Conservation (phyloP, 2,797 vertebrate species). For the Helarctos malayanus region DNA sequence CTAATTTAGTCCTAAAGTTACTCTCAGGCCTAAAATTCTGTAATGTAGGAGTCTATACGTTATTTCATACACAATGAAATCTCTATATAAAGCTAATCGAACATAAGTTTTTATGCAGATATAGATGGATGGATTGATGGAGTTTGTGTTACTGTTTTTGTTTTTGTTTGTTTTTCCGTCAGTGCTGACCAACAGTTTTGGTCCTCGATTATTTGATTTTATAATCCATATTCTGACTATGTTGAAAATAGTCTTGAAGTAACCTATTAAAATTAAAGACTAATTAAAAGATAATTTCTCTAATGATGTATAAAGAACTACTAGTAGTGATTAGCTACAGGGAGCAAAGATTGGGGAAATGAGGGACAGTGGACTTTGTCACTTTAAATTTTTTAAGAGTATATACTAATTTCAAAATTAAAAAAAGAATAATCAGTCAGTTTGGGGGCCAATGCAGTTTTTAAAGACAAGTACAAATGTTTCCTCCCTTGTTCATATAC, state of each 20-base stretch:
- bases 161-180: neutral
- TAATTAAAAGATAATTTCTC: slow-evolving; percentile 44
- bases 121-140: neutral
- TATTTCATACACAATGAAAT: neutral
- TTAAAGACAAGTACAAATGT: neutral
- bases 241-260: neutral
- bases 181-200: neutral
- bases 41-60: neutral
- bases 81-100: neutral
- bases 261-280: slow-evolving; percentile 22
- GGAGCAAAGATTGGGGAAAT: neutral
- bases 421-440: neutral
- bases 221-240: neutral
- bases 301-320: neutral
- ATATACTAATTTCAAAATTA: neutral
- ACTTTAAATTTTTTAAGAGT: neutral
- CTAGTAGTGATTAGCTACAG: neutral
- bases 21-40: neutral
- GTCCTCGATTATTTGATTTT: neutral
- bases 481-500: neutral
- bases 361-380: neutral
- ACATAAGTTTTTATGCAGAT: neutral
- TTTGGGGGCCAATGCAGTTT: neutral
- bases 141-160: neutral
- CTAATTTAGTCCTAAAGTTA: slow-evolving; percentile 35